Evolutionary conservation across 1,140 invertebrate genomes (phyloP).

Genomic region (Chrysopa pallens): DNA sequence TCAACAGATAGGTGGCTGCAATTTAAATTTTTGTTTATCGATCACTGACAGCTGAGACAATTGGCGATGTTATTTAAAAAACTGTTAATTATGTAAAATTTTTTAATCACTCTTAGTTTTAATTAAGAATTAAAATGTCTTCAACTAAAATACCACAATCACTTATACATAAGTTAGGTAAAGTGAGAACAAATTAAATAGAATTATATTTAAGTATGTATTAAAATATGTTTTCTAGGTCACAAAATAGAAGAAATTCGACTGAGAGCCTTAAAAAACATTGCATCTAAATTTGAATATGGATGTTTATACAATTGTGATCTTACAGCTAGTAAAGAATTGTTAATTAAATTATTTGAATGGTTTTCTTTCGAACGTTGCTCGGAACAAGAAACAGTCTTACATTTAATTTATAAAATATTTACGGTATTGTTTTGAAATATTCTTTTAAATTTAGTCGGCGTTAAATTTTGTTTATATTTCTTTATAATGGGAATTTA

Average conservation of each 20-base stretch:
- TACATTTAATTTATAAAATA: slow-evolving; percentile 12
- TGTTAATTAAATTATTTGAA: slow-evolving; percentile 17
- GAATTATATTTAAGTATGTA: neutral
- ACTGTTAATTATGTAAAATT: no score
- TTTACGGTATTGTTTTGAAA: slow-evolving; percentile 10
- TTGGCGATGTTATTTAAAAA: no score
- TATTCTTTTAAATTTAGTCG: no score
- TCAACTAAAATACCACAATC: no score
- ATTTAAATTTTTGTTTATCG: no score
- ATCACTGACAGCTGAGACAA: no score
- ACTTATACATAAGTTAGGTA: no score
- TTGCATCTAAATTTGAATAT: slow-evolving; percentile 17
- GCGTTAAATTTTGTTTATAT: no score
- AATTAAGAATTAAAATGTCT: no score
- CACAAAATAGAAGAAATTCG: slow-evolving; percentile 21
- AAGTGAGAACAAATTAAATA: neutral
- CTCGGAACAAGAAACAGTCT: slow-evolving; percentile 12
- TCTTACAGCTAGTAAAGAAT: slow-evolving; percentile 14
- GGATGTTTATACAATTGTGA: slow-evolving; percentile 17
- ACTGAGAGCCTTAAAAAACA: slow-evolving; percentile 17
- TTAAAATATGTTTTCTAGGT: slow-evolving; percentile 9
- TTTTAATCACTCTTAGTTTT: no score
- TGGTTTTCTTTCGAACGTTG: slow-evolving; percentile 18
- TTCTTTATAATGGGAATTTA: no score
- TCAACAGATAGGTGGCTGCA: no score